These are phyloP conservation scores for Esox lucius DNA, from an alignment of 2,797 vertebrate genomes.

Conservation along the genomic window DNA sequence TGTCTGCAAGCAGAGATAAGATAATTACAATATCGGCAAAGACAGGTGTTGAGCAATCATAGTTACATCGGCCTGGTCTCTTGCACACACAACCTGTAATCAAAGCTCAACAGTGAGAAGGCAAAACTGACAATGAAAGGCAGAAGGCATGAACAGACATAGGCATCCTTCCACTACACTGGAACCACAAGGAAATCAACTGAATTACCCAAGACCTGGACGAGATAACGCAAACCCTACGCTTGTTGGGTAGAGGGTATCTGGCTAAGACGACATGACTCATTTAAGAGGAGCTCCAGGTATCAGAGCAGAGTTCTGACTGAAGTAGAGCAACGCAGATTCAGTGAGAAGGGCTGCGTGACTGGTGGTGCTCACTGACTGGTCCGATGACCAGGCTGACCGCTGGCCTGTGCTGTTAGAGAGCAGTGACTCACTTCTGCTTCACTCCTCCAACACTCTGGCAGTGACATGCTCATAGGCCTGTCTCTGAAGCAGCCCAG, in stretches of 20 bases:
- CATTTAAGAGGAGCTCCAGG: neutral
- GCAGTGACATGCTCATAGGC: neutral
- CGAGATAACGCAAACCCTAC: neutral
- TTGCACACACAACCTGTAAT: slow-evolving; percentile 19
- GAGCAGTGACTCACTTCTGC: slow-evolving; percentile 35
- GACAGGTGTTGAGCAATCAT: neutral
- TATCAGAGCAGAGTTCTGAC: neutral
- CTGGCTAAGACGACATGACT: slow-evolving; percentile 1
- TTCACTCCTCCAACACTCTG: too few relatives aligned
- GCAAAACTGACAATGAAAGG: neutral
- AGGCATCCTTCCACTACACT: neutral
- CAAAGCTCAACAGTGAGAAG: neutral
- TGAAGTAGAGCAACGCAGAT: neutral
- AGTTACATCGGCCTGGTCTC: neutral
- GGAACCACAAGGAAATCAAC: neutral
- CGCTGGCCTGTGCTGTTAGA: neutral
- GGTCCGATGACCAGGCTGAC: neutral
- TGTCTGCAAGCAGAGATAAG: neutral
- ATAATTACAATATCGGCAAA: neutral
- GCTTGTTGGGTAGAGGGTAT: neutral
- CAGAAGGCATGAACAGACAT: neutral
- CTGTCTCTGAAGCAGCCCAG: slow-evolving; percentile 26
- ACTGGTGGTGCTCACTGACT: neutral
- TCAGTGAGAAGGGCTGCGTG: neutral
- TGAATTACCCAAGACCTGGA: neutral